These are phyloP conservation scores for Rhingia rostrata DNA, from an alignment of 2,888 invertebrate genomes.

Conservation along the genomic window DNA sequence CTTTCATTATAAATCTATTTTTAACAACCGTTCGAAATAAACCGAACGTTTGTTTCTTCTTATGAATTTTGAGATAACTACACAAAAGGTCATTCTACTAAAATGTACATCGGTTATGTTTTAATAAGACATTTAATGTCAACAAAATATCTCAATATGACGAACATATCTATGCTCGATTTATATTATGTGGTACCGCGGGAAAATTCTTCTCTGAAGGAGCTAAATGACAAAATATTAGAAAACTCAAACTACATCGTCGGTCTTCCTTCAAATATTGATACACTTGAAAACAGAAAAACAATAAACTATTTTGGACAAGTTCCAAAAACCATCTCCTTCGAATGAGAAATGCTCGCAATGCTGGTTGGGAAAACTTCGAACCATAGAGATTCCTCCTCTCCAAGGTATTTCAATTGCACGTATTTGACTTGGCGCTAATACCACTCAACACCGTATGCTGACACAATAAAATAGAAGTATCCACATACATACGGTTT, in stretches of 20 bases:
- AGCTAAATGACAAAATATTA: too few species aligned
- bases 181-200: too few species aligned
- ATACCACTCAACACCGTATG: constrained; percentile 23
- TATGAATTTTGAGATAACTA: too few species aligned
- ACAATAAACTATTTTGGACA: constrained; percentile 52
- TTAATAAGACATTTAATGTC: too few species aligned
- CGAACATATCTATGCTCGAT: too few species aligned
- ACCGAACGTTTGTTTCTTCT: too few species aligned
- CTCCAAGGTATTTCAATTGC: constrained; percentile 49
- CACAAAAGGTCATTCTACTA: too few species aligned
- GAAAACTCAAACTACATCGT: constrained; percentile 15
- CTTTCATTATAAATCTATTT: too few species aligned
- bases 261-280: constrained; percentile 30
- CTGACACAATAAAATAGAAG: constrained; percentile 16
- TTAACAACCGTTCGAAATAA: too few species aligned
- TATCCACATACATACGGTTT: constrained; percentile 5
- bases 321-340: constrained; percentile 35
- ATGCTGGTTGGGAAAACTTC: constrained; percentile 31
- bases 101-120: too few species aligned
- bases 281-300: constrained; percentile 35
- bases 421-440: constrained; percentile 48
- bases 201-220: too few species aligned
- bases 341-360: constrained; percentile 17
- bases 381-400: constrained; percentile 17
- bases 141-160: too few species aligned